Conservation (phyloP, 2,113 vertebrate species). For the Nipponia nippon region DNA sequence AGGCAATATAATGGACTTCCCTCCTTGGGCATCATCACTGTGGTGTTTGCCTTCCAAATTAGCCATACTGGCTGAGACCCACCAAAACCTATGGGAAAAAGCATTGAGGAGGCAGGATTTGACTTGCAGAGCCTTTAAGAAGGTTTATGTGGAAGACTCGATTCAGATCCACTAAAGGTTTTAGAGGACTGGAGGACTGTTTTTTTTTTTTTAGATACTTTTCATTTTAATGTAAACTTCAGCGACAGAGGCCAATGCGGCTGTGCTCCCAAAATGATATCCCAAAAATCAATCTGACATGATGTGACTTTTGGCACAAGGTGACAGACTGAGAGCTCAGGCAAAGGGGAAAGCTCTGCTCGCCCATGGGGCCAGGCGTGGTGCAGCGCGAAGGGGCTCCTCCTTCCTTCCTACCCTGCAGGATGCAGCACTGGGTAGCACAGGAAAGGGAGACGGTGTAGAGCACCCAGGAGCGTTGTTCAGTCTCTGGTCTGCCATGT, state of each 20-base stretch:
- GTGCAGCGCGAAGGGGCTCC: background rate
- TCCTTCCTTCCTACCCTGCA: background rate
- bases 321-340: background rate
- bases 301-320: background rate
- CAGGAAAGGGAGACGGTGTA: background rate
- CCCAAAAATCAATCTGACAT: background rate
- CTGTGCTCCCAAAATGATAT: background rate
- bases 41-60: background rate
- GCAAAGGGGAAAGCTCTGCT: background rate
- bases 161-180: background rate
- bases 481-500: background rate
- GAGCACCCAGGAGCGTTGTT: accelerated
- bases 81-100: background rate
- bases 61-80: background rate
- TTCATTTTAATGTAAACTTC: background rate
- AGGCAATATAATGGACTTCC: background rate
- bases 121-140: background rate
- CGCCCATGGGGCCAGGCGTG: background rate
- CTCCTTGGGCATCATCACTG: background rate
- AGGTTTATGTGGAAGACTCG: background rate
- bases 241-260: background rate
- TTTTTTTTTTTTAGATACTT: background rate
- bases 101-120: background rate
- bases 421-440: background rate
- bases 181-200: background rate